Evolutionary conservation across 2,113 vertebrate genomes (phyloP), one percentile per base, ranked within the genome.

Genomic region (Prinia subflava): DNA sequence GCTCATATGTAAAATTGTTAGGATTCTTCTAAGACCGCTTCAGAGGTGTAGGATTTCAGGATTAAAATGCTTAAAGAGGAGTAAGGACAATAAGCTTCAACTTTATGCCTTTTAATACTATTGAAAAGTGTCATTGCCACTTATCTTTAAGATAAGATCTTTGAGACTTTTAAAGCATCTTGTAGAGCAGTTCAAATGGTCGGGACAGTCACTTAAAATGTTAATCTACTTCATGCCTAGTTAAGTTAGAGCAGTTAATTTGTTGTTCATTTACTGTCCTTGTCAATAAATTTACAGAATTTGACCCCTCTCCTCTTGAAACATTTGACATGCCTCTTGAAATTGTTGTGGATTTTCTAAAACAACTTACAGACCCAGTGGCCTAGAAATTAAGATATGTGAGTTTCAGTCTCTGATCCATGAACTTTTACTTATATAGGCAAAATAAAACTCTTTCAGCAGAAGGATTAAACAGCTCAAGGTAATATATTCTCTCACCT

Each of bases 21-120:
- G 52, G 33, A 79, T 89, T 94, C 75, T 94, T 97, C 90, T 95
- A 95, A 96, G 47, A 50, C 75, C 89, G 47, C 93, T 97, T 97
- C 96, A 96, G 91, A 97, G 94, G 87, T 89, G 73, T 84, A 83
- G 41, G 65, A 94, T 93, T 96, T 96, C 94, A 94, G 82, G 92
- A 97, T 97, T 97, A 95, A 97, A 97, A 87, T 69, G 55, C 95
- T 95, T 96, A 89, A 96, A 89, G 31, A 80, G 88, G 93, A 96
- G 89, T 86, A 92, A 93, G 74, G 67, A 60, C 74, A 85, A 60
- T 57, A 91, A 81, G 33, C 76, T 92, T 93, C 46, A 67, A 60
- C 49, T 64, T 87, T 35, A 91, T 71, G 68, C 62, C 77, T 92
- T 96, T 60, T 87, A 60, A 95, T 96, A 90, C 52, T 78, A 30